These are phyloP conservation scores for Callipepla californica DNA, from an alignment of 2,113 vertebrate species.

Conservation along the genomic window DNA sequence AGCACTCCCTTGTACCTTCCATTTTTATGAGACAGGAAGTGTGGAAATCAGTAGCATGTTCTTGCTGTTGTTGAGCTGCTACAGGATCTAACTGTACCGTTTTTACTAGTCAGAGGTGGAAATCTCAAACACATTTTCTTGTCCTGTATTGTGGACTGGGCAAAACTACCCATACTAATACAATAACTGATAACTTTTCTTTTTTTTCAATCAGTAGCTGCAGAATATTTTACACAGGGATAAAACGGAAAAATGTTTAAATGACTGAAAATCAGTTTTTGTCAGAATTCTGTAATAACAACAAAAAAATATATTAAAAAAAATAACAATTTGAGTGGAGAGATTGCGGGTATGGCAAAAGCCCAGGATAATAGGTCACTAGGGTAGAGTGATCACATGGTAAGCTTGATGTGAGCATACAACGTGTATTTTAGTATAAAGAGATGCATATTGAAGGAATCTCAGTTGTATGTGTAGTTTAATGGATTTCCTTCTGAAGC, in stretches of 20 bases:
- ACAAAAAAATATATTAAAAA: not conserved
- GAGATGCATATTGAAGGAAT: not conserved
- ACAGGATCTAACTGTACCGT: not conserved
- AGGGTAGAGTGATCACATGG: not conserved
- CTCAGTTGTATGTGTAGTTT: not conserved
- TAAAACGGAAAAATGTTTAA: not conserved
- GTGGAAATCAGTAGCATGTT: not conserved
- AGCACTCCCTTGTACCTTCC: not conserved
- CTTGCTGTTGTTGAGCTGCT: not conserved
- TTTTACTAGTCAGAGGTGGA: not conserved
- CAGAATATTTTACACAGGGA: not conserved
- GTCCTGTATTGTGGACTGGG: not conserved
- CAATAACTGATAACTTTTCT: not conserved
- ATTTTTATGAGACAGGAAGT: not conserved
- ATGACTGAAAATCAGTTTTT: not conserved
- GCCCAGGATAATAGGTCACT: not conserved
- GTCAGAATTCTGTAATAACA: not conserved
- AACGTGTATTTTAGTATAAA: rapidly evolving
- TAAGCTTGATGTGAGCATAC: not conserved
- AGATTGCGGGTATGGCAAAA: not conserved
- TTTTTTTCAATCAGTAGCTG: not conserved
- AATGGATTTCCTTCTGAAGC: not conserved
- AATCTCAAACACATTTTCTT: not conserved
- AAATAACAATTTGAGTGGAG: not conserved
- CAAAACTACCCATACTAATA: not conserved